Percentiles rank a stretch among this genome's conserved stretches.
phyloP scores from a whole-genome alignment of 2,113 vertebrate species.

The Microtus oregoni region DNA sequence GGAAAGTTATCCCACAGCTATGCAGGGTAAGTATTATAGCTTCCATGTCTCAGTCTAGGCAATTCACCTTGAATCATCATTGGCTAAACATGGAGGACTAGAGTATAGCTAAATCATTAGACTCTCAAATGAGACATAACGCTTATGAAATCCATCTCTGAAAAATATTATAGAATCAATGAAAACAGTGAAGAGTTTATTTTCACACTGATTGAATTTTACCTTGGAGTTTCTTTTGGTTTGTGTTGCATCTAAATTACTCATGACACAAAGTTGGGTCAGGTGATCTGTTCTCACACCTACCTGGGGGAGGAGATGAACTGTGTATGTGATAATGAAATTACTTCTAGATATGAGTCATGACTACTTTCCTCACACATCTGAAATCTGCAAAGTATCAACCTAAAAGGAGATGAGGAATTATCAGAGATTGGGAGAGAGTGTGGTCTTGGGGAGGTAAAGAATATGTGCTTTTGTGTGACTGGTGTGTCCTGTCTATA shows the following conservation, averaged over 20 bases:
- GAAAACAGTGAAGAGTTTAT: background rate
- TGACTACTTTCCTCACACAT: background rate
- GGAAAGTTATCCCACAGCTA: background rate
- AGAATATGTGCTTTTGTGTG: background rate
- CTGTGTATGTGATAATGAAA: background rate
- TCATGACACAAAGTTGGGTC: background rate
- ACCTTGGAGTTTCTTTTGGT: background rate
- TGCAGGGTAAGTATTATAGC: background rate
- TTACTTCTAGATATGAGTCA: conserved; percentile 25
- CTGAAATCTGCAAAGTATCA: background rate
- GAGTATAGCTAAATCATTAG: background rate
- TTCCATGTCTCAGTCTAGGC: background rate
- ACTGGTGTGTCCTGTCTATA: background rate
- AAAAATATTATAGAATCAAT: background rate
- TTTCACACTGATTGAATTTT: conserved; percentile 15
- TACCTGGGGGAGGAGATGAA: background rate
- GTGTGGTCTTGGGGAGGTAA: background rate
- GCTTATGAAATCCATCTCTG: background rate
- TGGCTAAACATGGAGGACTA: background rate
- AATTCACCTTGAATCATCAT: background rate
- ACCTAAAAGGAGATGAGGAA: background rate
- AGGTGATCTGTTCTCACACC: conserved; percentile 7
- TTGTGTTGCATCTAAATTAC: conserved; percentile 24
- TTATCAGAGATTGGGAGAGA: background rate
- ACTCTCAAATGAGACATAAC: background rate